phyloP scores from a whole-genome alignment of 2,888 invertebrate species.

The Schrankia costaestrigalis region DNA sequence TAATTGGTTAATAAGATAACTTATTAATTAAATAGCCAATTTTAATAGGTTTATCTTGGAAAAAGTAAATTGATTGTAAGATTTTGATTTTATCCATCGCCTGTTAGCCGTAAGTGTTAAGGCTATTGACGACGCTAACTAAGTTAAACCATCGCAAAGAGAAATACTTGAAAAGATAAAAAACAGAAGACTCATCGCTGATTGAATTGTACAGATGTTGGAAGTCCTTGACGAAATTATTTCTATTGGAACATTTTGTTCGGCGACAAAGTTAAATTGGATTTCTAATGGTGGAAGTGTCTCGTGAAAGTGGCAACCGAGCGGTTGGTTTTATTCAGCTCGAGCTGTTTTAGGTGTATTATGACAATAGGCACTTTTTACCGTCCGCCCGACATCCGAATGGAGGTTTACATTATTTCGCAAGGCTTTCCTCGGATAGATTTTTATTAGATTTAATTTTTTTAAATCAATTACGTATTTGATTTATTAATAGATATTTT shows the following conservation, averaged over 20 bases:
- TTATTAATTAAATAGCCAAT: too few relatives aligned
- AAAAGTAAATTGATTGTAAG: too few relatives aligned
- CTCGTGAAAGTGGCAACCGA: slow-evolving; percentile 56
- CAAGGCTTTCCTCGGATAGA: slow-evolving; percentile 4
- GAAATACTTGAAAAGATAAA: slow-evolving; percentile 52
- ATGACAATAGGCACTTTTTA: slow-evolving; percentile 59
- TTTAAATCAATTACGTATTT: slow-evolving; percentile 3
- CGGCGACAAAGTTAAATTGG: slow-evolving; percentile 78
- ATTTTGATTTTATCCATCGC: too few relatives aligned
- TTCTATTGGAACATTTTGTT: slow-evolving; percentile 77
- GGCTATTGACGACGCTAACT: slow-evolving; percentile 55
- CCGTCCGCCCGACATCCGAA: slow-evolving; percentile 29
- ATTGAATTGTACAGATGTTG: slow-evolving; percentile 77
- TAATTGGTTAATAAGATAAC: too few relatives aligned
- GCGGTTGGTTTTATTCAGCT: slow-evolving; percentile 62
- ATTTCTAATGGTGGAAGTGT: slow-evolving; percentile 75
- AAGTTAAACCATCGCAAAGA: slow-evolving; percentile 52
- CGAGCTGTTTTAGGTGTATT: slow-evolving; percentile 58
- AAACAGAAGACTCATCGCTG: slow-evolving; percentile 59
- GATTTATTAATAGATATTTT: slow-evolving; percentile 2
- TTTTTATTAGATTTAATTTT: slow-evolving; percentile 8
- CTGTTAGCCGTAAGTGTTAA: slow-evolving; percentile 56
- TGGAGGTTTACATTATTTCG: slow-evolving; percentile 35
- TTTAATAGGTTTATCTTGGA: too few relatives aligned
- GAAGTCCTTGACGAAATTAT: slow-evolving; percentile 75